phyloP scores from a whole-genome alignment of 2,797 vertebrate species.

The Morus bassanus region DNA sequence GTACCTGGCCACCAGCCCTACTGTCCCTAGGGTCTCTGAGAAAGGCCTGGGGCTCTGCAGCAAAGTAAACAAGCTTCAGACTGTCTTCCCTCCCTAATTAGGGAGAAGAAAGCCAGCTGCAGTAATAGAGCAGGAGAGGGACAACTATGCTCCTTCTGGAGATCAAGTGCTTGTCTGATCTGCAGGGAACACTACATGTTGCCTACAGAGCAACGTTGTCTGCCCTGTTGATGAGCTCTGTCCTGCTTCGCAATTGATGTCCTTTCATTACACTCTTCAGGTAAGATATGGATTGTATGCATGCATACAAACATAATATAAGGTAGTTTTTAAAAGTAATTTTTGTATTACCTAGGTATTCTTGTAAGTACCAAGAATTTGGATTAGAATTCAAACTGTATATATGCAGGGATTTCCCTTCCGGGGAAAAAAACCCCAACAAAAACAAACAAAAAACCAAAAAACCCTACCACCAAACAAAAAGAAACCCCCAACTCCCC shows the following conservation, averaged over 20 bases:
- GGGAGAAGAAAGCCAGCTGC: neutral
- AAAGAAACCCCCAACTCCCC: neutral
- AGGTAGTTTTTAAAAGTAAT: neutral
- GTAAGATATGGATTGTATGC: neutral
- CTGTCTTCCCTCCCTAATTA: neutral
- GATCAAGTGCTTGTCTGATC: neutral
- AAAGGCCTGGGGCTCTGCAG: neutral
- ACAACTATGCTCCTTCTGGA: neutral
- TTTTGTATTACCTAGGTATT: neutral
- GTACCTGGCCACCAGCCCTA: neutral
- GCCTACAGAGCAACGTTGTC: neutral
- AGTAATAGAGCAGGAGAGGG: neutral
- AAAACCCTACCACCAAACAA: neutral
- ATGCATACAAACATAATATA: neutral
- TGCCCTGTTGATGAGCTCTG: neutral
- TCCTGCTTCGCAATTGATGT: neutral
- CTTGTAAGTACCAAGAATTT: neutral
- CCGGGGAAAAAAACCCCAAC: too few species aligned
- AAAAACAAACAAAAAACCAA: too few species aligned
- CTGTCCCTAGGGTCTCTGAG: neutral
- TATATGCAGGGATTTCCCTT: neutral
- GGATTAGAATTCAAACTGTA: neutral
- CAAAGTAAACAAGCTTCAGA: neutral
- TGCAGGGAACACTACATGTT: fast-evolving
- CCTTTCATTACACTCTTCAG: neutral